phyloP scores from a whole-genome alignment of 2,113 vertebrate species.

The Pycnonotus jocosus region DNA sequence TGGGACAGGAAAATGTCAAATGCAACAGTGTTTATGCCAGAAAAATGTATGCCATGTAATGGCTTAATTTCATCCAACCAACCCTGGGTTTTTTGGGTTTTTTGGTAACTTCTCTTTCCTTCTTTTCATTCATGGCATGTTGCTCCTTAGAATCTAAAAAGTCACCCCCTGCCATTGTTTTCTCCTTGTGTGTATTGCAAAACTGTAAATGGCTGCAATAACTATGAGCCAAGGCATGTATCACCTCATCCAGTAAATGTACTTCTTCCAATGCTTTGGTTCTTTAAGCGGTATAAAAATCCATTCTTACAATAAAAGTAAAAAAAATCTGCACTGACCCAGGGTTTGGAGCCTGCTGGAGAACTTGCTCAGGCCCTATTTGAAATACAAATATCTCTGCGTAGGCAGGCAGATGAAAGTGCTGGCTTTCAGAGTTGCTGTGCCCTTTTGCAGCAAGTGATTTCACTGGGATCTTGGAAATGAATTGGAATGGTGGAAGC shows the following conservation, averaged over 20 bases:
- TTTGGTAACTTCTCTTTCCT: background rate
- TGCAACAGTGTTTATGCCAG: background rate
- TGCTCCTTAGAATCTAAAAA: background rate
- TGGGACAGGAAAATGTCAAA: background rate
- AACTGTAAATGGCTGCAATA: background rate
- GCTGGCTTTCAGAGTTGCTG: background rate
- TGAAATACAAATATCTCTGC: background rate
- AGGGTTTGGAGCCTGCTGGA: background rate
- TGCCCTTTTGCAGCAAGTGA: background rate
- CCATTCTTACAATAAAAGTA: background rate
- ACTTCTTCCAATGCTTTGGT: background rate
- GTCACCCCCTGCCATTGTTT: background rate
- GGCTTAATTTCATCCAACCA: background rate
- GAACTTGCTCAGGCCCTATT: background rate
- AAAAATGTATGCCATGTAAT: background rate
- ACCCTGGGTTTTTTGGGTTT: background rate
- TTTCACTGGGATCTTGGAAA: background rate
- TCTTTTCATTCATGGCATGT: background rate
- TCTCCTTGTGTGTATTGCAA: background rate
- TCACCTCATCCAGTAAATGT: background rate
- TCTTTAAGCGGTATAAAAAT: background rate
- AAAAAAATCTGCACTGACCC: accelerated
- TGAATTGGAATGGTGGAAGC: background rate
- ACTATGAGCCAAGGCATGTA: background rate
- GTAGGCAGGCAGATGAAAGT: background rate